Conservation (phyloP, 2,888 invertebrate species). For the Drosophila helvetica region DNA sequence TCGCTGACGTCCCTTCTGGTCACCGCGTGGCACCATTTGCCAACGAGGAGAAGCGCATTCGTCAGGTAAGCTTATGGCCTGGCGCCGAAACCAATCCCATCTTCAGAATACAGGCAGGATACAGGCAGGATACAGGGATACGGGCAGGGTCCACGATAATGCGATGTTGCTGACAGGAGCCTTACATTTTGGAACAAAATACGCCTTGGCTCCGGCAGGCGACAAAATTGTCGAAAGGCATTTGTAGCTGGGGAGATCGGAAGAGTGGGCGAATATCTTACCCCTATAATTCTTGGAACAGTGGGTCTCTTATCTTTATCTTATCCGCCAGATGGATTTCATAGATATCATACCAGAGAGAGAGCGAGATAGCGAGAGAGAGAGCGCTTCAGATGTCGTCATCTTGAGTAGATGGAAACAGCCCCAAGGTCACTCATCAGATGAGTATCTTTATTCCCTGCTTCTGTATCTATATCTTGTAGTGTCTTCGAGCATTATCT, state of each 20-base stretch:
- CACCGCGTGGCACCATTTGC: not conserved
- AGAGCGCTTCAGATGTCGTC: no score
- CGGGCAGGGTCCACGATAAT: not conserved
- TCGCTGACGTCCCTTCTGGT: slow-evolving; percentile 10
- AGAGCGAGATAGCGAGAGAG: no score
- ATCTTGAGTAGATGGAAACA: not conserved
- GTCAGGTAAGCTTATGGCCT: slow-evolving; percentile 26
- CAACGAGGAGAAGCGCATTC: slow-evolving; percentile 2
- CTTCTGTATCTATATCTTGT: not conserved
- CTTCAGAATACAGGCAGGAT: not conserved
- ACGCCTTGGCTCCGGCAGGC: not conserved
- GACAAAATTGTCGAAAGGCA: not conserved
- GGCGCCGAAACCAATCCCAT: not conserved
- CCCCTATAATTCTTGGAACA: not conserved
- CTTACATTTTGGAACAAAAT: not conserved
- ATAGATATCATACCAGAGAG: not conserved
- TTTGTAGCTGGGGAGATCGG: not conserved
- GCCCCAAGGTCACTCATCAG: not conserved
- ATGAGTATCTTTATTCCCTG: not conserved
- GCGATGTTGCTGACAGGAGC: slow-evolving; percentile 15
- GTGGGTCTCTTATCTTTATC: not conserved
- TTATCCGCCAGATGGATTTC: not conserved
- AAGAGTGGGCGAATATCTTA: not conserved
- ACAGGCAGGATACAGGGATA: not conserved
- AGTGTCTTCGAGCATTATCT: not conserved